Conservation (phyloP, 2,888 invertebrate genomes). For the Drosophila melanosoma region DNA sequence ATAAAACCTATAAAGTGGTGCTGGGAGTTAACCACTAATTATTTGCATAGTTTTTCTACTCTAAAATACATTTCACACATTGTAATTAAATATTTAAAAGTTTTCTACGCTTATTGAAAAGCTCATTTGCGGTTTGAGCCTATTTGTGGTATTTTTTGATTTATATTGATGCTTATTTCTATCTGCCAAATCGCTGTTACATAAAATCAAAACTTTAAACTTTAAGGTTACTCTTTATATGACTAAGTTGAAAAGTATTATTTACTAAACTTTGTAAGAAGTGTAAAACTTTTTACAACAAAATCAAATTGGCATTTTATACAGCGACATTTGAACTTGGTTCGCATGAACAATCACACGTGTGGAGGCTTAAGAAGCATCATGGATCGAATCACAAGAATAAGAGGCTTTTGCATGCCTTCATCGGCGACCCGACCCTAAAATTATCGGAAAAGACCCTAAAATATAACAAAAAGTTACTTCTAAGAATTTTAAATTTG, state of each 20-base stretch:
- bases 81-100: background rate
- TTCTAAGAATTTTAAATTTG: background rate
- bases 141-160: background rate
- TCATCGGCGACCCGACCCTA: conserved; percentile 17
- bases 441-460: conserved; percentile 4
- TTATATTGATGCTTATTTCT: background rate
- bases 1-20: background rate
- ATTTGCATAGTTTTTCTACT: background rate
- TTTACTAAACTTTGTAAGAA: conserved; percentile 9
- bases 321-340: conserved; percentile 53
- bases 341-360: conserved; percentile 52
- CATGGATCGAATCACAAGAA: conserved; percentile 14
- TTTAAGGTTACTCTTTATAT: conserved; percentile 6
- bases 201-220: background rate
- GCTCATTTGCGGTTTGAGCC: background rate
- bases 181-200: background rate
- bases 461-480: background rate
- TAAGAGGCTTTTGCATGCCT: conserved; percentile 25
- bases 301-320: conserved; percentile 31
- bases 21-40: background rate
- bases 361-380: conserved; percentile 41
- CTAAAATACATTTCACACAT: background rate
- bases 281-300: conserved; percentile 13
- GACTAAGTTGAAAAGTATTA: conserved; percentile 6
- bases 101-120: background rate